These are phyloP conservation scores for Chrysolophus pictus DNA, from an alignment of 2,797 vertebrate genomes.

Conservation along the genomic window DNA sequence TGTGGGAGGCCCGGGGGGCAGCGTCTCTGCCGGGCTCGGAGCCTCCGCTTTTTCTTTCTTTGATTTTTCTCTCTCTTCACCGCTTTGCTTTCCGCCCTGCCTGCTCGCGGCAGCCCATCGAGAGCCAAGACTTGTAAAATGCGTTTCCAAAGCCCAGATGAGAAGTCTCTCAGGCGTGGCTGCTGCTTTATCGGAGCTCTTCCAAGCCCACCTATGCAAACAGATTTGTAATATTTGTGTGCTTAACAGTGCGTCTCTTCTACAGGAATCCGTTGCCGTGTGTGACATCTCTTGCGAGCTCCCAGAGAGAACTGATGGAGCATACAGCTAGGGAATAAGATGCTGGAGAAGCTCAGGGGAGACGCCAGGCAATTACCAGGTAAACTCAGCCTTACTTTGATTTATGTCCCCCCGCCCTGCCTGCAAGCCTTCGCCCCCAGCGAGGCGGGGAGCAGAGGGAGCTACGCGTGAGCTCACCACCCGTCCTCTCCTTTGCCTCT, in stretches of 20 bases:
- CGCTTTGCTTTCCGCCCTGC: constrained; percentile 16
- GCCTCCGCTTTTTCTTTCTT: constrained; percentile 56
- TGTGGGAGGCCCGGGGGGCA: constrained; percentile 62
- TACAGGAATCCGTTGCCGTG: constrained; percentile 79
- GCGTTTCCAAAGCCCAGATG: constrained; percentile 71
- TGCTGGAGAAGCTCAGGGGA: constrained; percentile 69
- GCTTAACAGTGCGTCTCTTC: constrained; percentile 83
- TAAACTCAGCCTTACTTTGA: constrained; percentile 72
- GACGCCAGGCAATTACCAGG: constrained; percentile 73
- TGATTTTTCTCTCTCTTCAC: background rate
- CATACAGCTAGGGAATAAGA: constrained; percentile 58
- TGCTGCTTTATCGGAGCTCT: constrained; percentile 63
- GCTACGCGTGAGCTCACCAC: constrained; percentile 56
- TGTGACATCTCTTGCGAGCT: constrained; percentile 72
- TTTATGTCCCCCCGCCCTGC: constrained; percentile 47
- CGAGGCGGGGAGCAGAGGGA: constrained; percentile 19
- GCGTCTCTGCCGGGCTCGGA: constrained; percentile 62
- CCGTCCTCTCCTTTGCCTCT: constrained; percentile 75
- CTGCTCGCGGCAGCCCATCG: constrained; percentile 58
- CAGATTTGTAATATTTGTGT: constrained; percentile 77
- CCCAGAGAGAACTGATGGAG: constrained; percentile 65
- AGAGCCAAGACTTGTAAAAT: constrained; percentile 72
- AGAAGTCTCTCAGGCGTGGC: constrained; percentile 75
- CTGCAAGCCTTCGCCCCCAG: constrained; percentile 23
- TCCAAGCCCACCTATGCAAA: constrained; percentile 74